phyloP scores from a whole-genome alignment of 2,797 vertebrate species.

The Todus mexicanus region DNA sequence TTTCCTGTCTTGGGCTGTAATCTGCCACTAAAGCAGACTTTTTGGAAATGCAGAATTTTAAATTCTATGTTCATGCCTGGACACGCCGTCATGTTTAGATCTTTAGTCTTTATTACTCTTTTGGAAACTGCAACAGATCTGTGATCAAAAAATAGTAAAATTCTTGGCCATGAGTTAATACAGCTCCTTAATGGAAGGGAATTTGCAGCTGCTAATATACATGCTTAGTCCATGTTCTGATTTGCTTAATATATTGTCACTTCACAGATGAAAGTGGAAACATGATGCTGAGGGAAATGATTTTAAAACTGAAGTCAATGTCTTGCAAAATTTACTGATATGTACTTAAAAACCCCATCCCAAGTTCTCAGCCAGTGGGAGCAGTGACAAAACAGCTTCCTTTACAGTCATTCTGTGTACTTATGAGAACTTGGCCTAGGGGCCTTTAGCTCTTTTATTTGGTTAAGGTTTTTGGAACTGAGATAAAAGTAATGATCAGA shows the following conservation, averaged over 20 bases:
- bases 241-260: not conserved
- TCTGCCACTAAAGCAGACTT: not conserved
- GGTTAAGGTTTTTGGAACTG: not conserved
- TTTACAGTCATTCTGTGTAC: not conserved
- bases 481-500: not conserved
- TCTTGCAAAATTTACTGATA: not conserved
- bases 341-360: not conserved
- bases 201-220: not conserved
- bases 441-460: not conserved
- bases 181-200: not conserved
- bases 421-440: not conserved
- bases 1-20: not conserved
- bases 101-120: not conserved
- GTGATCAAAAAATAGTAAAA: not conserved
- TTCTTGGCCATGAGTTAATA: not conserved
- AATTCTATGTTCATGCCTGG: not conserved
- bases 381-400: not conserved
- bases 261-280: not conserved
- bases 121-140: not conserved
- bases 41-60: not conserved
- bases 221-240: not conserved
- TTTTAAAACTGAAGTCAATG: not conserved
- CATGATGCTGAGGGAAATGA: not conserved
- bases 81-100: not conserved
- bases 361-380: not conserved